Evolutionary conservation across 2,888 invertebrate genomes (phyloP).

Genomic region (Taphrorychus bicolor): DNA sequence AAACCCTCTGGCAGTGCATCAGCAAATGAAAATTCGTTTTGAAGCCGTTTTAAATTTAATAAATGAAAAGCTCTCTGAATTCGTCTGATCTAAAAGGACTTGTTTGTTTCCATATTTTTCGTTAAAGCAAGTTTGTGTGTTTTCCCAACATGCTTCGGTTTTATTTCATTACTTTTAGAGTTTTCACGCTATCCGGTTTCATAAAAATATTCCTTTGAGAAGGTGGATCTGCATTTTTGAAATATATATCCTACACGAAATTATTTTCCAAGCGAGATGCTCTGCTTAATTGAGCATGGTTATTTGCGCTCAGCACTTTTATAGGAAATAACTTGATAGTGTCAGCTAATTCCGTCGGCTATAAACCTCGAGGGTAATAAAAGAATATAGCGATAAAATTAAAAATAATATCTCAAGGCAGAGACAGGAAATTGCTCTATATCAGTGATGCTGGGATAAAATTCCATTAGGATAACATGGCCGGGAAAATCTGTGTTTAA

Average conservation of each 20-base stretch:
- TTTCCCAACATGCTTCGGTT: background rate
- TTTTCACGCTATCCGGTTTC: background rate
- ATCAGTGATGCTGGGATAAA: slow-evolving; percentile 26
- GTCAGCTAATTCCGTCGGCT: background rate
- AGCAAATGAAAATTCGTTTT: background rate
- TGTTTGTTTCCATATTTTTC: slow-evolving; percentile 1
- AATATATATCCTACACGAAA: too few species aligned
- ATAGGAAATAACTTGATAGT: slow-evolving; percentile 2
- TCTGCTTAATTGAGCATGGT: too few species aligned
- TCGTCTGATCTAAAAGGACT: background rate
- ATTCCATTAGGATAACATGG: slow-evolving; percentile 31
- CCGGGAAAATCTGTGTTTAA: slow-evolving; percentile 24
- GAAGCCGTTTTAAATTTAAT: slow-evolving; percentile 7
- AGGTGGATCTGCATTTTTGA: background rate
- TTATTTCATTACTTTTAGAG: slow-evolving; percentile 6
- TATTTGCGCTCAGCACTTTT: too few species aligned
- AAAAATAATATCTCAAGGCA: slow-evolving; percentile 38
- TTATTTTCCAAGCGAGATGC: too few species aligned
- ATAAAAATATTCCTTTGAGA: background rate
- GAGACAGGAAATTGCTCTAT: slow-evolving; percentile 30
- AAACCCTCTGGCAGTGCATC: background rate
- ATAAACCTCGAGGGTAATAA: background rate
- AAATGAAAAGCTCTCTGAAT: slow-evolving; percentile 5
- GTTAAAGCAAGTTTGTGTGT: background rate
- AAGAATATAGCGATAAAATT: slow-evolving; percentile 32